phyloP scores from a whole-genome alignment of 2,888 invertebrate species.

The Philereme vetulata region DNA sequence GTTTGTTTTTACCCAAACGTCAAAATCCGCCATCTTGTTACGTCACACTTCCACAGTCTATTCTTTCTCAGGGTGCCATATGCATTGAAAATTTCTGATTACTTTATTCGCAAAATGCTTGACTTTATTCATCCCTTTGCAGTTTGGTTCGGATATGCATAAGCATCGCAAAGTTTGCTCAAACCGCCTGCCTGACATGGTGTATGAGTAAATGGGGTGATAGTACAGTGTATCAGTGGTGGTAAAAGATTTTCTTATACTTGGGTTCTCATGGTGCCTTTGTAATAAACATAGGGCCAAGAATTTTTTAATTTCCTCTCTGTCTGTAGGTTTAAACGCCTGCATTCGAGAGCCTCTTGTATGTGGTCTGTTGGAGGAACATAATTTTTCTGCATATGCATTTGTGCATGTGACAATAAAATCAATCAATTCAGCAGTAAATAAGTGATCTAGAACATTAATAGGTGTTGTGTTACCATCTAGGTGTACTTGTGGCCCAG shows the following conservation, averaged over 20 bases:
- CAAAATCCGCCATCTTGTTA: too few species aligned
- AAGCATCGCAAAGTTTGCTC: too few species aligned
- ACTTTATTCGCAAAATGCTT: too few species aligned
- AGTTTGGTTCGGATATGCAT: too few species aligned
- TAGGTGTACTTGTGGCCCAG: conserved; percentile 16
- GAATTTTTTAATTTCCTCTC: conserved; percentile 5
- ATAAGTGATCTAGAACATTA: conserved; percentile 6
- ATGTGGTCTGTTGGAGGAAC: conserved; percentile 4
- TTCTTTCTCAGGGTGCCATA: too few species aligned
- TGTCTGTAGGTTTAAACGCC: conserved; percentile 3
- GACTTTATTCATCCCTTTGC: too few species aligned
- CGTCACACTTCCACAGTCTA: too few species aligned
- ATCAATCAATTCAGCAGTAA: conserved; percentile 17
- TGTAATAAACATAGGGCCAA: conserved; percentile 1
- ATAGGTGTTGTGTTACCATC: conserved; percentile 13
- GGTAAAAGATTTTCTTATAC: conserved; percentile 1
- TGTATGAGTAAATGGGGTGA: too few species aligned
- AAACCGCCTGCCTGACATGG: too few species aligned
- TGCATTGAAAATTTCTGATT: too few species aligned
- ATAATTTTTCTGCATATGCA: conserved; percentile 5
- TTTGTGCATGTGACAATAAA: conserved; percentile 17
- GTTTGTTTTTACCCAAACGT: too few species aligned
- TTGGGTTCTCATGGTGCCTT: conserved; percentile 3
- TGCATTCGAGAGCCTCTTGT: conserved; percentile 3
- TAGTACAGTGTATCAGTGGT: too few species aligned